Base-by-base conservation (phyloP, 2,797 vertebrate species). In the Chrysocyon brachyurus region DNA sequence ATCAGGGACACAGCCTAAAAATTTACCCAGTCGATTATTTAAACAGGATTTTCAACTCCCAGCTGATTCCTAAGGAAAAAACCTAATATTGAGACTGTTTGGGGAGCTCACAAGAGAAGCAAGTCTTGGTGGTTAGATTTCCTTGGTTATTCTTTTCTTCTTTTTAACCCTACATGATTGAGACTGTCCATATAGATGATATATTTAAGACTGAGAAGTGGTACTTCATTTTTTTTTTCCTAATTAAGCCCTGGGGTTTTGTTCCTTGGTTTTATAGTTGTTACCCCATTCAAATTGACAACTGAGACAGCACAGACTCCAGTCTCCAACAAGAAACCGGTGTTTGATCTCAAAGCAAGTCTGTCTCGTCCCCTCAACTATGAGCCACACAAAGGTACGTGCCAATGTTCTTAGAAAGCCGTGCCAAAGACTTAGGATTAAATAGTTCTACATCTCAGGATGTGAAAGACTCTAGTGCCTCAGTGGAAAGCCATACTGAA, bases 321-420 rank as follows among this genome's bases (percentile, higher is more conserved):
- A 3, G 98, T 98, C 6, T 98, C 98, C 2, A 99, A 98, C 15
- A 99, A 99, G 98, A 99, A 99, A 97, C 89, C 98, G 4, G 68
- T 46, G 0, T 99, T 99, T 98, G 99, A 99, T 96, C 99, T 99
- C 95, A 99, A 99, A 98, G 99, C 99, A 54, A 99, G 99, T 97
- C 99, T 99, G 93, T 99, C 99, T 10, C 99, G 99, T 78, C 99
- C 99, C 0, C 99, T 99, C 96, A 73, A 40, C 64, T 99, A 99
- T 97, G 99, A 99, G 98, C 99, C 99, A 28, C 99, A 99, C 81
- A 99, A 98, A 99, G 99, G 99, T 99, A 98, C 14, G 95, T 77
- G 87, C 49, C 33, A 56, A 24, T 86, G 7, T 5, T 40, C 8
- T 31, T 16, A 36, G 7, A 31, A 31, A 31, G 8, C 31, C 26